Percentiles rank a stretch among this genome's conserved stretches.
Conservation (phyloP, 2,113 vertebrate genomes). For the Petaurus breviceps region DNA sequence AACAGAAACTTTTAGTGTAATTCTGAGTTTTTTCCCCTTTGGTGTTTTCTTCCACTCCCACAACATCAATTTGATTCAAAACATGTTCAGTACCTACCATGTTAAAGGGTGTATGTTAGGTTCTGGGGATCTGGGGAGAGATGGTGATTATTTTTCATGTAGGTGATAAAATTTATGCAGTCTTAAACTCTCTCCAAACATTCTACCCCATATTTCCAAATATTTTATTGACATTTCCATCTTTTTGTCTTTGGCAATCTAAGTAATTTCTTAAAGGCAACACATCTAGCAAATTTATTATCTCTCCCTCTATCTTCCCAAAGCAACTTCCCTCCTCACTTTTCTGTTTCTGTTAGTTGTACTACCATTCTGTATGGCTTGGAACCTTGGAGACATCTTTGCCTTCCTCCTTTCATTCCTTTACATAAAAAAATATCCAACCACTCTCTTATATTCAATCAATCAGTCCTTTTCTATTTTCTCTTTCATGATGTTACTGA, state of each 20-base stretch:
- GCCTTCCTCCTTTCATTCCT: background rate
- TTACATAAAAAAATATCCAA: background rate
- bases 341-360: background rate
- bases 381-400: background rate
- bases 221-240: background rate
- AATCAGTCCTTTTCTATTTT: background rate
- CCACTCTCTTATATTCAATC: too few species aligned
- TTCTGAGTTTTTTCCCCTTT: background rate
- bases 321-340: background rate
- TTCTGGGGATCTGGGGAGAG: background rate
- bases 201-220: background rate
- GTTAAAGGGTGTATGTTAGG: background rate
- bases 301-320: background rate
- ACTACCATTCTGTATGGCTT: background rate
- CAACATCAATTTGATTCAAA: background rate
- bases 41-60: background rate
- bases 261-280: background rate
- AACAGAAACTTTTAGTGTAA: background rate
- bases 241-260: background rate
- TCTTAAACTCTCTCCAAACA: background rate
- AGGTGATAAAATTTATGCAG: background rate
- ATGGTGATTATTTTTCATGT: background rate
- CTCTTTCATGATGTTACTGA: background rate
- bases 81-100: background rate
- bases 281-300: background rate